These are phyloP conservation scores for Melinopterus prodromus DNA, from an alignment of 2,888 invertebrate genomes.

Conservation along the genomic window DNA sequence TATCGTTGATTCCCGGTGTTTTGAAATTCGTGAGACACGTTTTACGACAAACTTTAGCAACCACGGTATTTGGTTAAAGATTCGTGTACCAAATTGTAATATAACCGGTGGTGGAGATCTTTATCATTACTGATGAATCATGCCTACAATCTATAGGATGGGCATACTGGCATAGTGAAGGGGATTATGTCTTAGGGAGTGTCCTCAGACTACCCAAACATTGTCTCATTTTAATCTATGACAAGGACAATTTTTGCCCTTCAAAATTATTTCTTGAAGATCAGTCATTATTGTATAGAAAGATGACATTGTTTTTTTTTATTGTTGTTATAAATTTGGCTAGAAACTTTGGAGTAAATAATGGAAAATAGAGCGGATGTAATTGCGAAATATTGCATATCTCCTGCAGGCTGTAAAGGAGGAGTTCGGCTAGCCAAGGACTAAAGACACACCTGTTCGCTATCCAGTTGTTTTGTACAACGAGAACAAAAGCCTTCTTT, in stretches of 20 bases:
- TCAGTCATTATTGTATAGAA: too few relatives aligned
- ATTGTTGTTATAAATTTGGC: too few relatives aligned
- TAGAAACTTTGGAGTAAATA: background rate
- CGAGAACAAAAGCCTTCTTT: background rate
- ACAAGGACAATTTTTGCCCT: background rate
- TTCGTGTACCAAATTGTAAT: conserved; percentile 4
- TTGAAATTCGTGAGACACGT: background rate
- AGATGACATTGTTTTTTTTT: too few relatives aligned
- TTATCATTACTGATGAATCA: background rate
- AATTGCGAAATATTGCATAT: background rate
- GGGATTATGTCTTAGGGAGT: background rate
- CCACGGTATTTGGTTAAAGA: background rate
- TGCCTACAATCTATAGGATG: background rate
- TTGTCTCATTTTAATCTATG: background rate
- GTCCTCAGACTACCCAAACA: background rate
- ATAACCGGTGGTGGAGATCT: background rate
- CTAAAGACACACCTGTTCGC: background rate
- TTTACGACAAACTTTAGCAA: background rate
- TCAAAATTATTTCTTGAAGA: background rate
- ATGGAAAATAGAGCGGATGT: background rate
- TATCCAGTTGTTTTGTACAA: background rate
- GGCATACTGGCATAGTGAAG: background rate
- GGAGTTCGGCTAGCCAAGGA: background rate
- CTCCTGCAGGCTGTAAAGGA: background rate
- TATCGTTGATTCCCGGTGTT: background rate